phyloP scores from a whole-genome alignment of 2,797 vertebrate genomes.

The Valencia hispanica region DNA sequence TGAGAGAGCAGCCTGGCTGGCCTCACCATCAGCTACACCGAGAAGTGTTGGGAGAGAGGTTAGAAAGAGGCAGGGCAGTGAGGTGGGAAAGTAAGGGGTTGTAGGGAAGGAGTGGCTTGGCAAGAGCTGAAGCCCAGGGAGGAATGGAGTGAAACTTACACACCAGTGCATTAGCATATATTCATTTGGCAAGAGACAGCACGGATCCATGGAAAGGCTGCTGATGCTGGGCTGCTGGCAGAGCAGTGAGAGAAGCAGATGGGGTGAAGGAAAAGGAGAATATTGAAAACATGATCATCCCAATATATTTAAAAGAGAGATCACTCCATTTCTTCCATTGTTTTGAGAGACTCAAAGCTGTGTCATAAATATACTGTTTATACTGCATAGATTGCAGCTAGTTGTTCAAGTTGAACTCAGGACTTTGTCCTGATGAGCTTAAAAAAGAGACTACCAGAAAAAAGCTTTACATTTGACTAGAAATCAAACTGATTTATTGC shows the following conservation, averaged over 20 bases:
- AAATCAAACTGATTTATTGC: neutral
- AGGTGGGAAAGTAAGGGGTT: slow-evolving; percentile 53
- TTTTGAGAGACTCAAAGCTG: slow-evolving; percentile 20
- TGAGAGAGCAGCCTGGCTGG: slow-evolving; percentile 70
- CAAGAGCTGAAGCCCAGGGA: slow-evolving; percentile 27
- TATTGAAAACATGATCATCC: slow-evolving; percentile 57
- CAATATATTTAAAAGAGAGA: slow-evolving; percentile 36
- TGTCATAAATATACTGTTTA: neutral
- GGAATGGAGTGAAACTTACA: slow-evolving; percentile 44
- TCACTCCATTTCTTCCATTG: slow-evolving; percentile 42
- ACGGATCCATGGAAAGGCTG: slow-evolving; percentile 52
- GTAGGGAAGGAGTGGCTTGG: slow-evolving; percentile 57
- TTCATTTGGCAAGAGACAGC: slow-evolving; percentile 64
- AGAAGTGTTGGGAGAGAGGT: slow-evolving; percentile 44
- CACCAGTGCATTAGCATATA: slow-evolving; percentile 69
- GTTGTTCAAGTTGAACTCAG: neutral
- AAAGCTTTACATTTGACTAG: neutral
- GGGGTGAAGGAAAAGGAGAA: slow-evolving; percentile 52
- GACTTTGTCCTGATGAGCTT: neutral
- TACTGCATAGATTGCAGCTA: neutral
- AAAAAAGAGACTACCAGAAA: neutral
- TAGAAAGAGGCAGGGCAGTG: slow-evolving; percentile 55
- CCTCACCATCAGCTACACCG: slow-evolving; percentile 51
- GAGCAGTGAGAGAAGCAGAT: slow-evolving; percentile 54
- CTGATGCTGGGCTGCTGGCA: slow-evolving; percentile 67